Conservation (phyloP, 1,140 invertebrate species). For the Tenebrio molitor region DNA sequence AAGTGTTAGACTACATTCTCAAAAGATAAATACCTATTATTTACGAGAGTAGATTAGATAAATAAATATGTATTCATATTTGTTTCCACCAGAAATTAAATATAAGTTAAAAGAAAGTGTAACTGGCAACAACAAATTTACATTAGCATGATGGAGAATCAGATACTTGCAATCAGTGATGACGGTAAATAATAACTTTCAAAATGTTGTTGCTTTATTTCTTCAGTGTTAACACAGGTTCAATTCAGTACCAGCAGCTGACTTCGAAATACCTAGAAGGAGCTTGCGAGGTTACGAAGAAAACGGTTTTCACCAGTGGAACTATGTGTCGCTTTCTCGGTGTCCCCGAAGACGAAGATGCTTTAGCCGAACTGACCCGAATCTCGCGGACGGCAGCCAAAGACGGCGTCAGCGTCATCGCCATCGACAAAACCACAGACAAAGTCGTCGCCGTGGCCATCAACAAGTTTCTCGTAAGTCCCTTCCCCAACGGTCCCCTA, state of each 20-base stretch:
- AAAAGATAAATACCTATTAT: too few relatives aligned
- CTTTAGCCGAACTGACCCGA: slow-evolving; percentile 71
- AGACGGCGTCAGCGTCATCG: slow-evolving; percentile 75
- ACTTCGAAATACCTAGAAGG: slow-evolving; percentile 49
- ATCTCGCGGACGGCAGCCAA: slow-evolving; percentile 71
- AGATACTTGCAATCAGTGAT: too few relatives aligned
- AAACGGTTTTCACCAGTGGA: slow-evolving; percentile 73
- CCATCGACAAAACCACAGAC: slow-evolving; percentile 67
- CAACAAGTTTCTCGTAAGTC: slow-evolving; percentile 70
- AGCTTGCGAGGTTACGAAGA: slow-evolving; percentile 67
- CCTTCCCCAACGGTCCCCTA: neutral
- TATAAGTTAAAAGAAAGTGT: too few relatives aligned
- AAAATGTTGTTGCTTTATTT: too few relatives aligned
- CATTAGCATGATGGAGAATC: neutral
- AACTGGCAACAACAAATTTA: too few relatives aligned
- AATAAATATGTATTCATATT: neutral
- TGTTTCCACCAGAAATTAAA: too few relatives aligned
- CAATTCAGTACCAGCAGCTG: slow-evolving; percentile 49
- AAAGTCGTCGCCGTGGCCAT: slow-evolving; percentile 69
- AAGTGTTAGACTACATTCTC: too few relatives aligned
- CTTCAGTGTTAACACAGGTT: slow-evolving; percentile 38
- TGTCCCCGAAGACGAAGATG: slow-evolving; percentile 68
- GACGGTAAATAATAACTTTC: too few relatives aligned
- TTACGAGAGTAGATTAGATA: too few relatives aligned
- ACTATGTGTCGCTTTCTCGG: slow-evolving; percentile 69